These are phyloP conservation scores for Sebastes vulpes DNA, from an alignment of 2,797 vertebrate species.

Conservation along the genomic window DNA sequence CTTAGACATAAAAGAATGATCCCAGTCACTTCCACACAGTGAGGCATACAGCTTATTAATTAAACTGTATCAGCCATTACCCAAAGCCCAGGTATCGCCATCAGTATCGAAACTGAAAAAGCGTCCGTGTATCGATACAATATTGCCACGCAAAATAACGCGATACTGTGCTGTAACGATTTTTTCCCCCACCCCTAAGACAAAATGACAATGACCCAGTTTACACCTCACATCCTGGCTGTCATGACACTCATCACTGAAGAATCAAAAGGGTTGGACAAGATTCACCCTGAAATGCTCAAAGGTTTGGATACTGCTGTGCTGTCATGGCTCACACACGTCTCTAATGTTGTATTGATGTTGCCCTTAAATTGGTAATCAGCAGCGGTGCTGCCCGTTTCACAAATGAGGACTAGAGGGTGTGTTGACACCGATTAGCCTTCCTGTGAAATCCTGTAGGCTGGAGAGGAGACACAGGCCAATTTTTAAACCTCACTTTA, in stretches of 20 bases:
- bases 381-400: neutral
- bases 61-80: too few relatives aligned
- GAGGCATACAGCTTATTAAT: too few relatives aligned
- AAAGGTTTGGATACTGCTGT: conserved; percentile 4
- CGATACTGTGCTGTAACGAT: too few relatives aligned
- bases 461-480: neutral
- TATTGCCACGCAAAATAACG: too few relatives aligned
- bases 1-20: too few relatives aligned
- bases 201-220: neutral
- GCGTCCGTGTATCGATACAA: too few relatives aligned
- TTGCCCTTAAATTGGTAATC: neutral
- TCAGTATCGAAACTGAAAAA: too few relatives aligned
- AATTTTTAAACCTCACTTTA: neutral
- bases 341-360: neutral
- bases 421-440: neutral
- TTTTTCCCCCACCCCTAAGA: too few relatives aligned
- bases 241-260: neutral
- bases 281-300: neutral
- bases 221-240: neutral
- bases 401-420: neutral
- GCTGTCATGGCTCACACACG: neutral
- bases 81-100: too few relatives aligned
- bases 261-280: neutral
- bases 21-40: too few relatives aligned
- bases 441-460: neutral